A percentile compares a stretch with the other conserved stretches of the same genome.
These are phyloP conservation scores for Pseudochirops corinnae DNA, from an alignment of 2,797 vertebrate genomes.

Conservation along the genomic window DNA sequence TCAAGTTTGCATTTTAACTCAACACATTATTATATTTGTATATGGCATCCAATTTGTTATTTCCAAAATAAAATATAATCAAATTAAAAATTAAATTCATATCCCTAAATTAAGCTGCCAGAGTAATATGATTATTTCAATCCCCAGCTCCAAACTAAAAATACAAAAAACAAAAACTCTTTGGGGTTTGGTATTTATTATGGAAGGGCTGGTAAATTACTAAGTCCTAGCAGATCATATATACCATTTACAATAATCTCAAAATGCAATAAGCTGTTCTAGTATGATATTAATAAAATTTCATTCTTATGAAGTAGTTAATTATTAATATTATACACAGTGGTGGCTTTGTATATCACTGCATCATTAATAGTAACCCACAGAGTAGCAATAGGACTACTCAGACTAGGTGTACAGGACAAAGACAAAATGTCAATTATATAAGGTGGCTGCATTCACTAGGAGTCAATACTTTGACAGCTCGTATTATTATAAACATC, in stretches of 20 bases:
- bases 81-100: not conserved
- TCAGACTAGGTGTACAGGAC: too few relatives aligned
- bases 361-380: not conserved
- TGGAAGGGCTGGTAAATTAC: not conserved
- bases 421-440: not conserved
- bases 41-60: not conserved
- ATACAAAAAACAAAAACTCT: not conserved
- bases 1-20: conserved; percentile 3
- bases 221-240: not conserved
- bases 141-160: not conserved
- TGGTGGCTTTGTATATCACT: not conserved
- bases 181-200: not conserved
- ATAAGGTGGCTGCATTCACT: not conserved
- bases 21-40: conserved; percentile 23
- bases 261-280: not conserved
- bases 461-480: not conserved
- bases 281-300: not conserved
- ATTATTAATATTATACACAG: not conserved
- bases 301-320: not conserved
- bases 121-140: conserved; percentile 4
- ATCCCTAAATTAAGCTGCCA: conserved; percentile 26
- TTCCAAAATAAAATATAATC: not conserved
- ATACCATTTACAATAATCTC: not conserved
- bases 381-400: not conserved
- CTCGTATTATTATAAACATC: not conserved